phyloP scores from a whole-genome alignment of 2,113 vertebrate species.

The Colinus virginianus region DNA sequence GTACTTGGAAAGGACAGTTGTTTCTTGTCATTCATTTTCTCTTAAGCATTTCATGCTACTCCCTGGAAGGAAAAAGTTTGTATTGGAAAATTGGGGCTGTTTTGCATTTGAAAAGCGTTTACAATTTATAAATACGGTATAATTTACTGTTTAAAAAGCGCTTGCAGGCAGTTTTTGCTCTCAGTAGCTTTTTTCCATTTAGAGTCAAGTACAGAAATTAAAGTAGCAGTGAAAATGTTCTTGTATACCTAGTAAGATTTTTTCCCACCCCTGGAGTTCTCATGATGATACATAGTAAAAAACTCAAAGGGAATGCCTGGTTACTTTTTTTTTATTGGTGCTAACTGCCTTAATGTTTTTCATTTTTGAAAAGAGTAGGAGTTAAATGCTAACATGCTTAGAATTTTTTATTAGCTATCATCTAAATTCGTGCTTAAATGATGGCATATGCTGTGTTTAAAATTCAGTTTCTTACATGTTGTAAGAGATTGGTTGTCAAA shows the following conservation, averaged over 20 bases:
- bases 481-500: background rate
- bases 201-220: background rate
- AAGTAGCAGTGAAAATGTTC: background rate
- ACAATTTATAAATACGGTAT: background rate
- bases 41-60: background rate
- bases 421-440: background rate
- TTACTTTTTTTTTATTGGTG: background rate
- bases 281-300: background rate
- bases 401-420: background rate
- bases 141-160: background rate
- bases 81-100: background rate
- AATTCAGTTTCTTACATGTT: background rate
- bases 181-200: background rate
- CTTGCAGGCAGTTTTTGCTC: background rate
- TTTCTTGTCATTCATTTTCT: background rate
- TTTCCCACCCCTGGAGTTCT: background rate
- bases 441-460: background rate
- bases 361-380: background rate
- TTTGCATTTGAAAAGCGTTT: background rate
- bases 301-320: no score
- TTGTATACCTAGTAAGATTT: background rate
- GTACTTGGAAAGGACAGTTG: background rate
- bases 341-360: background rate
- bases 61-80: background rate
- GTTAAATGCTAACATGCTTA: background rate